These are phyloP conservation scores for Saimiri boliviensis DNA, from an alignment of 2,113 vertebrate genomes.

Conservation along the genomic window DNA sequence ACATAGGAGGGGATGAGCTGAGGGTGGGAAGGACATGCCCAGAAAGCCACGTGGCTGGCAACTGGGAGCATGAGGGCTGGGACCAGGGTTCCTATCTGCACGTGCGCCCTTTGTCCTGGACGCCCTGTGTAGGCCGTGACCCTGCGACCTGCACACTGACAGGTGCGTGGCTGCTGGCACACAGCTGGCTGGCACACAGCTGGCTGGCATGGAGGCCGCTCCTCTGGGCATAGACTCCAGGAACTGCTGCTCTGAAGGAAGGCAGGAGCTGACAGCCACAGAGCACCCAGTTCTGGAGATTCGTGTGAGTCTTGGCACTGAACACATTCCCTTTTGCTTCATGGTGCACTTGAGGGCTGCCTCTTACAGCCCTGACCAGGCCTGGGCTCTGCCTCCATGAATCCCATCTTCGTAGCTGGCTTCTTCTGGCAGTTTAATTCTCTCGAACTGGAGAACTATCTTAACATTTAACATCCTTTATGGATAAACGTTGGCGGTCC, in stretches of 20 bases:
- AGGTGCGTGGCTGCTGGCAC: too few species aligned
- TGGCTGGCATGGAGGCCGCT: fast-evolving
- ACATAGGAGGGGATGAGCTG: not conserved
- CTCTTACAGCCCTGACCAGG: not conserved
- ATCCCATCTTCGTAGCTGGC: not conserved
- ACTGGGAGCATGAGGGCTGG: not conserved
- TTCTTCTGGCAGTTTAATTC: not conserved
- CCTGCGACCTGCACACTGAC: not conserved
- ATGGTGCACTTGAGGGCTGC: not conserved
- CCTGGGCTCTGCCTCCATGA: not conserved
- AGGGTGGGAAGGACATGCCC: not conserved
- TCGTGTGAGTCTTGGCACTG: not conserved
- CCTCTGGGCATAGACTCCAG: not conserved
- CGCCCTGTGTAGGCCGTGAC: fast-evolving
- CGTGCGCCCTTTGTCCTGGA: not conserved
- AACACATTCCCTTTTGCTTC: not conserved
- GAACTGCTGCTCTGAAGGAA: not conserved
- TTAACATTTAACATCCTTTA: not conserved
- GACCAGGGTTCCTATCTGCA: not conserved
- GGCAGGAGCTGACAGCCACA: fast-evolving
- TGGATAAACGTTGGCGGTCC: not conserved
- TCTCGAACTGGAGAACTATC: not conserved
- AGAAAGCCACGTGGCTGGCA: not conserved
- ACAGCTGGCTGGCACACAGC: not conserved
- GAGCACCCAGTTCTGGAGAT: fast-evolving